Percentiles rank a stretch among this genome's conserved stretches.
phyloP scores from a whole-genome alignment of 2,797 vertebrate genomes.

The Ctenochaetus hawaiiensis region DNA sequence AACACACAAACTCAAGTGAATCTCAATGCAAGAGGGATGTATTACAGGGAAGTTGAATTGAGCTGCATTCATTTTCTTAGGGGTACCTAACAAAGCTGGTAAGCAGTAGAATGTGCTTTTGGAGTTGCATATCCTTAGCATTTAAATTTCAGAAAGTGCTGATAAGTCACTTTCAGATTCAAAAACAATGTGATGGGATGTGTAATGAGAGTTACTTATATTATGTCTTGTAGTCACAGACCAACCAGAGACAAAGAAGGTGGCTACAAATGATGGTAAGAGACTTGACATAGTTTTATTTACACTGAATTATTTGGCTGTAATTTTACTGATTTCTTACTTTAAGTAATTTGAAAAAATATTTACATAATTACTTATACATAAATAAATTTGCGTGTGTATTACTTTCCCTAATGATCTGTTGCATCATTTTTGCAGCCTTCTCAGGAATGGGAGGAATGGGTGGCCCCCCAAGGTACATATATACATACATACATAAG shows the following conservation, averaged over 20 bases:
- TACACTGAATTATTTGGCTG: neutral
- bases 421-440: slow-evolving; percentile 70
- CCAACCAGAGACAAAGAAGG: slow-evolving; percentile 99
- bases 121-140: neutral
- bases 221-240: slow-evolving; percentile 88
- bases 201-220: neutral
- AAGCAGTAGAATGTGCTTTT: neutral
- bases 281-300: slow-evolving; percentile 39
- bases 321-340: neutral
- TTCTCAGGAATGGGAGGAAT: slow-evolving; percentile 93
- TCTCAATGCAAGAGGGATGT: neutral
- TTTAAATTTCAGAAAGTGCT: slow-evolving; percentile 8
- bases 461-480: slow-evolving; percentile 88
- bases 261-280: slow-evolving; percentile 98
- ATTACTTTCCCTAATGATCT: neutral
- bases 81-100: no score
- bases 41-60: neutral
- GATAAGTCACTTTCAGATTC: slow-evolving; percentile 5
- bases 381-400: neutral
- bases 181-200: no score
- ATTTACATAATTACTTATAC: no score
- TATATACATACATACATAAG: slow-evolving; percentile 55
- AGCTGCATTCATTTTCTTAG: neutral
- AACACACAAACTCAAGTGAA: no score
- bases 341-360: neutral